phyloP scores from a whole-genome alignment of 2,797 vertebrate species.

The Ctenopoma multispine region DNA sequence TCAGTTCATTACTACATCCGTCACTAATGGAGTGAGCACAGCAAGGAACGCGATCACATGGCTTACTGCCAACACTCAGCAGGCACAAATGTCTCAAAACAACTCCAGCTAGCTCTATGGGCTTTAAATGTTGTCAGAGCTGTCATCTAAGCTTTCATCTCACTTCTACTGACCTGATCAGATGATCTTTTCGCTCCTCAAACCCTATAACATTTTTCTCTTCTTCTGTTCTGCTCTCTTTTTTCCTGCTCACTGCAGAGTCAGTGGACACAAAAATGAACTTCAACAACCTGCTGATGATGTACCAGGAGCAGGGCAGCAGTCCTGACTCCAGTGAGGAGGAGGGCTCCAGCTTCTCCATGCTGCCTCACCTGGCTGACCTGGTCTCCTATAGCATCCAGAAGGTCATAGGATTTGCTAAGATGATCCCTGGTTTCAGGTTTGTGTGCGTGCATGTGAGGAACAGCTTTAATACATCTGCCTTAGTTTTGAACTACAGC shows the following conservation, averaged over 20 bases:
- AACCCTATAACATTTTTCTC: constrained; percentile 6
- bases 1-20: constrained; percentile 60
- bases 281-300: constrained; percentile 87
- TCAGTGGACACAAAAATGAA: constrained; percentile 85
- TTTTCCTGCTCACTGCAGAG: constrained; percentile 74
- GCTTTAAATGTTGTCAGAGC: constrained; percentile 46
- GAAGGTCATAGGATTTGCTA: constrained; percentile 98
- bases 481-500: neutral
- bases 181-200: constrained; percentile 39
- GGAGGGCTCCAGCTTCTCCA: constrained; percentile 88
- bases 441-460: constrained; percentile 59
- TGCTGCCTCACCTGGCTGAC: constrained; percentile 96
- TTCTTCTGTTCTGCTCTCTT: constrained; percentile 5
- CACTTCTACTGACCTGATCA: constrained; percentile 29
- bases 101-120: constrained; percentile 25
- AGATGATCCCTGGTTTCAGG: constrained; percentile 99
- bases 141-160: constrained; percentile 42
- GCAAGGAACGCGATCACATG: constrained; percentile 44
- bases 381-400: constrained; percentile 99
- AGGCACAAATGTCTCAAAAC: constrained; percentile 45
- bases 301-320: constrained; percentile 86
- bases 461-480: neutral
- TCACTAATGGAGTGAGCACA: constrained; percentile 61
- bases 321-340: constrained; percentile 86
- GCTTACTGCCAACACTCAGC: constrained; percentile 25